phyloP scores from a whole-genome alignment of 2,113 vertebrate species.

The Deroptyus accipitrinus region DNA sequence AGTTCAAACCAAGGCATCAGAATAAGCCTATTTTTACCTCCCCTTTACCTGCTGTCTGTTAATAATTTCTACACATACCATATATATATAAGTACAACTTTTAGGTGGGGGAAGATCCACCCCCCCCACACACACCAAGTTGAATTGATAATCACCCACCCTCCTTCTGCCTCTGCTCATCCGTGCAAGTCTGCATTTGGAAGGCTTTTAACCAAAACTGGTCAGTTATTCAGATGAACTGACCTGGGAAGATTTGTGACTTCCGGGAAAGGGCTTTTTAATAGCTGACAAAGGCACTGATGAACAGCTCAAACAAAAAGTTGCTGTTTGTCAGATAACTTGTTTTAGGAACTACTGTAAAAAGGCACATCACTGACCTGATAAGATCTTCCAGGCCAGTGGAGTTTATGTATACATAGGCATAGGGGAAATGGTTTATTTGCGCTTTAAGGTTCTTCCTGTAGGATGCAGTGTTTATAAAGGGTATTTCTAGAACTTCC shows the following conservation, averaged over 20 bases:
- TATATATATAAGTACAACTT: neutral
- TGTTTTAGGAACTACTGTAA: slow-evolving; percentile 22
- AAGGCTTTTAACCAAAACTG: slow-evolving; percentile 14
- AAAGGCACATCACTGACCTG: neutral
- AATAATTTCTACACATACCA: neutral
- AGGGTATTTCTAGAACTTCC: slow-evolving; percentile 63
- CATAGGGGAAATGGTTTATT: slow-evolving; percentile 51
- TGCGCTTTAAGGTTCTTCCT: slow-evolving; percentile 48
- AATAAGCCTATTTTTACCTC: neutral
- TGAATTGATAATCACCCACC: neutral
- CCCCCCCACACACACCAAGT: rapidly evolving
- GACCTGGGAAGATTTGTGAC: slow-evolving; percentile 15
- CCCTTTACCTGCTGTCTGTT: neutral
- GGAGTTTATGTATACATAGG: slow-evolving; percentile 1
- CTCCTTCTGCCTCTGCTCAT: neutral
- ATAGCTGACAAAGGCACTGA: slow-evolving; percentile 36
- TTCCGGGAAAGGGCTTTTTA: slow-evolving; percentile 24
- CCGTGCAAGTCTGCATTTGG: neutral
- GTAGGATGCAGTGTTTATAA: slow-evolving; percentile 52
- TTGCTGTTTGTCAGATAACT: neutral
- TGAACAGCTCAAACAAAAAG: neutral
- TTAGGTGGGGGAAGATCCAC: neutral
- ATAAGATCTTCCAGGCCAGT: slow-evolving; percentile 13
- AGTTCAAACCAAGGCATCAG: neutral
- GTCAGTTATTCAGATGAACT: neutral